Percentiles rank a stretch among this genome's conserved stretches.
These are phyloP conservation scores for Oeneis ivallda DNA, from an alignment of 2,888 invertebrate genomes.

Conservation along the genomic window DNA sequence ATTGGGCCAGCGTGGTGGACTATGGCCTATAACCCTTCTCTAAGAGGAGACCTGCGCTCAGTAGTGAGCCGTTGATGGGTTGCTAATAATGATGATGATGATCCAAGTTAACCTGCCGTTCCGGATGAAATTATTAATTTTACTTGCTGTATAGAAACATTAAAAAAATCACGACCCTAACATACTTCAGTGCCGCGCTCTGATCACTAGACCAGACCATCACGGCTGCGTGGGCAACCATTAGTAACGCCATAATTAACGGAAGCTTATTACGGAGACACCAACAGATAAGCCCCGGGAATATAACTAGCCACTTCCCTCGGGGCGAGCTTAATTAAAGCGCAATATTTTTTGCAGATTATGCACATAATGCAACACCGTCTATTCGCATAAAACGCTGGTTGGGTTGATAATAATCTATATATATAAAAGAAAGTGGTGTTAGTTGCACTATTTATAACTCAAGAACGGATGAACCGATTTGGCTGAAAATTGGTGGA, in stretches of 20 bases:
- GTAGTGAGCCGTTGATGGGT: no score
- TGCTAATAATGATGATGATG: no score
- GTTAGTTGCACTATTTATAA: no score
- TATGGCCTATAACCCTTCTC: no score
- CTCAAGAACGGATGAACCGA: no score
- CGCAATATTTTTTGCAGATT: conserved; percentile 45
- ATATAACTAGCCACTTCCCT: conserved; percentile 48
- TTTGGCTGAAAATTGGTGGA: no score
- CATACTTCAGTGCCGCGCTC: neutral
- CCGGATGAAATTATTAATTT: no score
- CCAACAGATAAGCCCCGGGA: conserved; percentile 43
- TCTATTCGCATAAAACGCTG: conserved; percentile 18
- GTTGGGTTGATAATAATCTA: neutral
- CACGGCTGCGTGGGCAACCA: neutral
- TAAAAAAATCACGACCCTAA: neutral
- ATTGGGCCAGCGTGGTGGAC: no score
- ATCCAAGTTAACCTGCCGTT: no score
- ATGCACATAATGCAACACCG: conserved; percentile 31
- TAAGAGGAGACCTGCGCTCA: no score
- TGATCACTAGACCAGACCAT: neutral
- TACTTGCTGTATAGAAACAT: neutral
- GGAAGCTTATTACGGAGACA: conserved; percentile 41
- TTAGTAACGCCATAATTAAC: conserved; percentile 21
- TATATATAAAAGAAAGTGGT: no score
- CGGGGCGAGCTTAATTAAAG: conserved; percentile 48